Base-by-base conservation (phyloP, 1,140 invertebrate species). In the Cherax destructor region DNA sequence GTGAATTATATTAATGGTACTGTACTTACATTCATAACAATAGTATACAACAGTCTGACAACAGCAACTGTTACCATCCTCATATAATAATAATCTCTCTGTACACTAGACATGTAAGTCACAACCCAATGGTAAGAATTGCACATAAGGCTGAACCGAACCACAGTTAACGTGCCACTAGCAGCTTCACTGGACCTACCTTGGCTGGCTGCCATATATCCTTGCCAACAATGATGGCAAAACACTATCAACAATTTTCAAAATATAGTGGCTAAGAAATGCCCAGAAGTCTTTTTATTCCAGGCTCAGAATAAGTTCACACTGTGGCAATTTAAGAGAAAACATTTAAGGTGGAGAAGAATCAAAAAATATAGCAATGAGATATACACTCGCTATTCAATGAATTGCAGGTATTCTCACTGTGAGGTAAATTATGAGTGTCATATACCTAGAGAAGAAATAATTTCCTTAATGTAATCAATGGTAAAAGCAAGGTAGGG, bases 21-120 rank as follows among this genome's bases (percentile, higher is more conserved):
- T 41, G 79, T 91, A 86, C 79, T 86, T 91, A 91, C 90, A 91
- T 91, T 91, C 80, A 91, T 86, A 91, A 91, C 84, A 91, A 91
- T 91, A 91, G 90, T 91, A 86, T 91, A 91, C 90, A 91, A 91
- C 90, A 91, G 85, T 91, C 84, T 91, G 90, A 91, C 90, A 91
- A 86, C 84, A 86, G 76, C 90, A 91, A 91, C 85, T 87, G 90
- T 91, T 91, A 83, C 90, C 90, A 50, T 91, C 90, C 77, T 86
- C 83, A 84, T 91, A 91, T 49, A 91, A 91, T 91, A 87, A 86
- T 91, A 91, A 87, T 91, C 90, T 91, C 87, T 89, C 90, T 91
- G 90, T 91, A 91, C 90, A 91, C 85, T 91, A 91, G 90, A 91
- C 90, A 91, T 87, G 61, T 78, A 91, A 91, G 90, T 91, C 90